Percentiles rank a stretch among this genome's conserved stretches.
These are phyloP conservation scores for Lasiommata megera DNA, from an alignment of 2,888 invertebrate species.

Conservation along the genomic window DNA sequence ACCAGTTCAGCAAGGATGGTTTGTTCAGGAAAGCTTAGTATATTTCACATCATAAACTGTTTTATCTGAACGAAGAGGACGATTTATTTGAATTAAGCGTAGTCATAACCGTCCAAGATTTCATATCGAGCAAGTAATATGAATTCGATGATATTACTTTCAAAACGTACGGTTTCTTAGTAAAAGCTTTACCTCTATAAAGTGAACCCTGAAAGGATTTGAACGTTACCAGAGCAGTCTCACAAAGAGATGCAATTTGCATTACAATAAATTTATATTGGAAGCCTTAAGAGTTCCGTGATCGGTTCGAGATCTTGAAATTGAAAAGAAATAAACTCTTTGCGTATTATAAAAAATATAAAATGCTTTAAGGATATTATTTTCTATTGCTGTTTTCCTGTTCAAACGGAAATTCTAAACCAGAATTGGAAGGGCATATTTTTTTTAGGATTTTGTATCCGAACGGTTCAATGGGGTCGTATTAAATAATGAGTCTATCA, in stretches of 20 bases:
- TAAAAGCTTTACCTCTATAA: conserved; percentile 28
- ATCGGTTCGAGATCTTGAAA: conserved; percentile 32
- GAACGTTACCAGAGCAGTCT: conserved; percentile 50
- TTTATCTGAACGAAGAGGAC: not conserved
- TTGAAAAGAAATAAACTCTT: conserved; percentile 26
- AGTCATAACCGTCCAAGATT: conserved; percentile 1
- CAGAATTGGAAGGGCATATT: not conserved
- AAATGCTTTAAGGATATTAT: not conserved
- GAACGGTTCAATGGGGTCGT: too few species aligned
- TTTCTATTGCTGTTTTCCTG: not conserved
- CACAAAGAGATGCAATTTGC: conserved; percentile 71
- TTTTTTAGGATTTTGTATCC: too few species aligned
- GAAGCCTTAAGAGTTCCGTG: conserved; percentile 43
- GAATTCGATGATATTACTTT: conserved; percentile 20
- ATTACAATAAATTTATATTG: conserved; percentile 74
- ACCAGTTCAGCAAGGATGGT: not conserved
- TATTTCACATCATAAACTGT: not conserved
- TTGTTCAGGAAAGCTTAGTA: not conserved
- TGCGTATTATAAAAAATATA: not conserved
- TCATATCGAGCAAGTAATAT: conserved; percentile 19
- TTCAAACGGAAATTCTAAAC: not conserved
- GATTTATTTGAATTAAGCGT: not conserved
- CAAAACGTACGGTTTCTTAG: conserved; percentile 18
- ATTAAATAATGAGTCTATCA: too few species aligned
- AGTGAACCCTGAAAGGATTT: conserved; percentile 53